phyloP scores from a whole-genome alignment of 2,797 vertebrate species.

The Urophycis tenuis region DNA sequence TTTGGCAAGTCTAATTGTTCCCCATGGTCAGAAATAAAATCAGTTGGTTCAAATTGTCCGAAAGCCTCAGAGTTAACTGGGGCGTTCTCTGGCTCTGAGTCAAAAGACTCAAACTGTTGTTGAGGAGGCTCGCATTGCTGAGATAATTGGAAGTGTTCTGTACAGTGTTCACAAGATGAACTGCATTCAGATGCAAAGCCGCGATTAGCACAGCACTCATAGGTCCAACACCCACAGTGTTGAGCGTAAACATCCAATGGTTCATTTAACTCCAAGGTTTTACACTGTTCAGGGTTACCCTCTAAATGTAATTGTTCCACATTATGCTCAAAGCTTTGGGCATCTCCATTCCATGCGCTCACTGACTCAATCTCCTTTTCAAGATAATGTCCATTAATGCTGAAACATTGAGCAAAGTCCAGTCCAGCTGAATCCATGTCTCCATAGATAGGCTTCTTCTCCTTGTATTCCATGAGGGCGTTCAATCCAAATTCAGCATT shows the following conservation, averaged over 20 bases:
- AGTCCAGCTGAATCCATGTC: constrained; percentile 38
- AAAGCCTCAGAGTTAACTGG: constrained; percentile 40
- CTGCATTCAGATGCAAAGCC: constrained; percentile 47
- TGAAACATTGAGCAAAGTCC: constrained; percentile 29
- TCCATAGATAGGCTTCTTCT: constrained; percentile 33
- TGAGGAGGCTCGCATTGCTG: constrained; percentile 49
- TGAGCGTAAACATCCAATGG: constrained; percentile 50
- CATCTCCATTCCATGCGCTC: constrained; percentile 35
- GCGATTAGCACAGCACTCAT: constrained; percentile 58
- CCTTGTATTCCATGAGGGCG: constrained; percentile 47
- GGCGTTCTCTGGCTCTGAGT: constrained; percentile 46
- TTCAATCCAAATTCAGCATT: constrained; percentile 42
- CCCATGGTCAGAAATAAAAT: constrained; percentile 25
- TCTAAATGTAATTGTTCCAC: constrained; percentile 44
- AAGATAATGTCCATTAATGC: constrained; percentile 15
- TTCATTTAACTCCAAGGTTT: constrained; percentile 50
- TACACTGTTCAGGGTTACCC: constrained; percentile 31
- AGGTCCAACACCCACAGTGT: constrained; percentile 56
- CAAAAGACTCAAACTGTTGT: constrained; percentile 42
- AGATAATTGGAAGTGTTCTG: constrained; percentile 53
- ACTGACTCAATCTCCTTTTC: constrained; percentile 35
- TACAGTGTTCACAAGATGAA: constrained; percentile 51
- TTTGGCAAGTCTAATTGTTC: constrained; percentile 26
- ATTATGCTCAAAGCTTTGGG: constrained; percentile 47
- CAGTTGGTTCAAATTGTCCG: constrained; percentile 35